phyloP scores from a whole-genome alignment of 2,888 invertebrate genomes.

The Horisme vitalbata region DNA sequence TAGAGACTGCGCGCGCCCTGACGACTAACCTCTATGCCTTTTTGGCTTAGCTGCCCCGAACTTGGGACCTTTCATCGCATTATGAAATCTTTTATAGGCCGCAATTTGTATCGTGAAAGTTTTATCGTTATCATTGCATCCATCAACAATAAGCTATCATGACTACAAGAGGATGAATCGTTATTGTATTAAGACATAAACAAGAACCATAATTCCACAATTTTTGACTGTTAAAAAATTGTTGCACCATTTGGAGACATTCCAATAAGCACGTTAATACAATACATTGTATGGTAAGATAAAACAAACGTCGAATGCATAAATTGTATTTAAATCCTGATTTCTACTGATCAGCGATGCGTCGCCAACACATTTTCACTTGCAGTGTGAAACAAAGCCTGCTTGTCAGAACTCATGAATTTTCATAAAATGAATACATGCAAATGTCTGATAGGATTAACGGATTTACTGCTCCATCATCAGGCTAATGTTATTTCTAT shows the following conservation, averaged over 20 bases:
- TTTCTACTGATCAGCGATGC: conserved; percentile 77
- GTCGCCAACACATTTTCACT: conserved; percentile 63
- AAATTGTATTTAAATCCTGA: conserved; percentile 68
- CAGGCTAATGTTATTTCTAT: neutral
- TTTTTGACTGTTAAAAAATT: too few species aligned
- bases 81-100: conserved; percentile 67
- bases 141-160: conserved; percentile 39
- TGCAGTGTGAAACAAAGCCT: conserved; percentile 47
- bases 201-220: too few species aligned
- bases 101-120: conserved; percentile 70
- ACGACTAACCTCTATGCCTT: conserved; percentile 59
- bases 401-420: conserved; percentile 25
- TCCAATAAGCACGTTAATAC: conserved; percentile 38
- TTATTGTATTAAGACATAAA: too few species aligned
- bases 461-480: neutral
- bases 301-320: conserved; percentile 52
- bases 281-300: conserved; percentile 46
- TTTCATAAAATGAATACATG: conserved; percentile 18
- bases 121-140: conserved; percentile 48
- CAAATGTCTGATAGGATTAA: conserved; percentile 14
- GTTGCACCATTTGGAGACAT: conserved; percentile 37
- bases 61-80: conserved; percentile 64
- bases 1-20: conserved; percentile 47
- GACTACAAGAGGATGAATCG: too few species aligned
- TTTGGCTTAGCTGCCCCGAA: conserved; percentile 64